phyloP scores from a whole-genome alignment of 2,113 vertebrate genomes.

The Etheostoma spectabile region DNA sequence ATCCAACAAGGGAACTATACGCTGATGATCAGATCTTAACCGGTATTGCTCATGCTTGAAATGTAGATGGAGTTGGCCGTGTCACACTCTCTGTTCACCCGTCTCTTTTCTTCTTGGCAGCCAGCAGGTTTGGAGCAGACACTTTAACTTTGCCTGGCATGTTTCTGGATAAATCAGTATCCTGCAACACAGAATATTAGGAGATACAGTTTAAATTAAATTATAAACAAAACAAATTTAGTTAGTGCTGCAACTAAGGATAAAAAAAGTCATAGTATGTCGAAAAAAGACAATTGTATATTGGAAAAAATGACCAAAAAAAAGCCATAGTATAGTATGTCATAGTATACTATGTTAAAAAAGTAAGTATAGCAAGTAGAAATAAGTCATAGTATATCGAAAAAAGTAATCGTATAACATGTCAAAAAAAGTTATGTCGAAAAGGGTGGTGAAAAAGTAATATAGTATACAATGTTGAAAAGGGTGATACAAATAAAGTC shows the following conservation, averaged over 20 bases:
- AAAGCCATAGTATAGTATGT: no score
- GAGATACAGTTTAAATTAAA: neutral
- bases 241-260: neutral
- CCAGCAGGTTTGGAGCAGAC: constrained; percentile 94
- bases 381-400: no score
- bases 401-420: no score
- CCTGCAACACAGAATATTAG: constrained; percentile 80
- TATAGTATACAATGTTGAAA: no score
- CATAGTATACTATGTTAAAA: no score
- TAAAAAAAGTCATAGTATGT: no score
- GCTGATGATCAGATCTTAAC: neutral
- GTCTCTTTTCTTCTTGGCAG: constrained; percentile 91
- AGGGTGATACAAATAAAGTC: no score
- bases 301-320: no score
- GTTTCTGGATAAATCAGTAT: constrained; percentile 94
- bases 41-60: neutral
- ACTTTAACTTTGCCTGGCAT: constrained; percentile 98
- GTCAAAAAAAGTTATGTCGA: no score
- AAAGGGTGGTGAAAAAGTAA: no score
- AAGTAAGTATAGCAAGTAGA: no score
- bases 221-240: neutral
- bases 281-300: no score
- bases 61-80: neutral
- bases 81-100: neutral
- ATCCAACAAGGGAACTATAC: neutral